A percentile compares a stretch with the other conserved stretches of the same genome.
phyloP scores from a whole-genome alignment of 2,113 vertebrate species.

The Anhinga anhinga region DNA sequence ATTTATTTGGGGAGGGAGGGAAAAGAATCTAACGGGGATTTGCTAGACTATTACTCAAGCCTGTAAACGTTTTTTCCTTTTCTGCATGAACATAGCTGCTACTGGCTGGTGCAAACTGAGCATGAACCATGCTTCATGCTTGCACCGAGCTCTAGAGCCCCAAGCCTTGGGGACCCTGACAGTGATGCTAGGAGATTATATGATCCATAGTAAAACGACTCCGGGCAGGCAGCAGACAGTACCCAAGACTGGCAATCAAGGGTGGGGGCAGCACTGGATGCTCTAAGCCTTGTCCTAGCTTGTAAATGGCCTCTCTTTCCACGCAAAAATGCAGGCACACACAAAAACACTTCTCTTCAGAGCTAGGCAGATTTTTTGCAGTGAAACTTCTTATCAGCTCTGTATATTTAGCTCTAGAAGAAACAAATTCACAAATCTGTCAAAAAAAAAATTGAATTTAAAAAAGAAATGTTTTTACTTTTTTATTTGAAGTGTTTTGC shows the following conservation, averaged over 20 bases:
- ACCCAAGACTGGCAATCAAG: not conserved
- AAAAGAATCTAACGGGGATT: not conserved
- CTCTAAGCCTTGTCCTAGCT: not conserved
- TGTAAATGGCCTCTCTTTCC: not conserved
- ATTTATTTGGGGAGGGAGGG: not conserved
- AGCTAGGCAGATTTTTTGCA: slow-evolving; percentile 7
- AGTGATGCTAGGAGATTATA: not conserved
- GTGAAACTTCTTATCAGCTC: not conserved
- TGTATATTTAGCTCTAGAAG: slow-evolving; percentile 48
- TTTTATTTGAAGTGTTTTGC: slow-evolving; percentile 20
- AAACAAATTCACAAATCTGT: slow-evolving; percentile 33
- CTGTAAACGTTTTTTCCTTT: not conserved
- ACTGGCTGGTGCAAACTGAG: not conserved
- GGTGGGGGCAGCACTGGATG: not conserved
- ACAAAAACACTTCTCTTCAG: not conserved
- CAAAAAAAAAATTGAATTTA: slow-evolving; percentile 7
- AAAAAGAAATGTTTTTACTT: slow-evolving; percentile 27
- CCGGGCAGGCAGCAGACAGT: not conserved
- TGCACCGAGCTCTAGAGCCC: not conserved
- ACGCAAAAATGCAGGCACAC: not conserved
- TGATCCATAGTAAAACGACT: not conserved
- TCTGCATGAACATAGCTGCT: not conserved
- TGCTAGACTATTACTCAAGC: not conserved
- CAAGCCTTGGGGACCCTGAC: not conserved
- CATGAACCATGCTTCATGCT: not conserved